Percentiles rank a stretch among this genome's conserved stretches.
phyloP scores from a whole-genome alignment of 2,797 vertebrate species.

The Galago senegalensis region DNA sequence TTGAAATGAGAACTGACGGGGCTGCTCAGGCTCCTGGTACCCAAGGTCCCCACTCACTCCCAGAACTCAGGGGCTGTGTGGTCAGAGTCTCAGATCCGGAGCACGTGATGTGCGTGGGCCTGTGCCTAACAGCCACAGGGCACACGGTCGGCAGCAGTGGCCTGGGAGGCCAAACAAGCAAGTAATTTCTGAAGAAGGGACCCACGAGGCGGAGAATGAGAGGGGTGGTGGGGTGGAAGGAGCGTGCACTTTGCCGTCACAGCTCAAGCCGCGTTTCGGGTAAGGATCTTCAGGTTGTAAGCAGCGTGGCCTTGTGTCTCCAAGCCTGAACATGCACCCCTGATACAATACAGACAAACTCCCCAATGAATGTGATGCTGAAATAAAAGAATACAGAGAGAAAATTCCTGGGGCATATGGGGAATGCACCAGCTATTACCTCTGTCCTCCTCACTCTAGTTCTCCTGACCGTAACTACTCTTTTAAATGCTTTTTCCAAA shows the following conservation, averaged over 20 bases:
- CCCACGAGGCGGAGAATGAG: not conserved
- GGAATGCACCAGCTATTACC: not conserved
- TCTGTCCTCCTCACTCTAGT: fast-evolving
- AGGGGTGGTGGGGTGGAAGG: fast-evolving
- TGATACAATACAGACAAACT: not conserved
- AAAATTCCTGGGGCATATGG: fast-evolving
- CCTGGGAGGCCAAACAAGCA: not conserved
- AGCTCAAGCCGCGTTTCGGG: not conserved
- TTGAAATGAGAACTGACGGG: conserved; percentile 79
- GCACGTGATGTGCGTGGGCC: conserved; percentile 64
- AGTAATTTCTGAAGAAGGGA: conserved; percentile 70
- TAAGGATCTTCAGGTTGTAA: fast-evolving
- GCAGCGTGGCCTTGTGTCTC: fast-evolving
- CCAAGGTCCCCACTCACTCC: conserved; percentile 22
- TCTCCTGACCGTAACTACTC: not conserved
- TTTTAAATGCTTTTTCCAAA: not conserved
- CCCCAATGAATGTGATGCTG: not conserved
- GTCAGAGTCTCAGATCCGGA: conserved; percentile 70
- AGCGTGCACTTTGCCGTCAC: fast-evolving
- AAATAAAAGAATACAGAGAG: not conserved
- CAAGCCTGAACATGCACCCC: fast-evolving
- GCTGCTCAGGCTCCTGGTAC: not conserved
- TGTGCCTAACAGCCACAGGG: not conserved
- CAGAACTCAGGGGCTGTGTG: not conserved
- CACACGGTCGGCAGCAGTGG: fast-evolving